Base-by-base conservation (phyloP, 2,113 vertebrate species). In the Dasyornis broadbenti region DNA sequence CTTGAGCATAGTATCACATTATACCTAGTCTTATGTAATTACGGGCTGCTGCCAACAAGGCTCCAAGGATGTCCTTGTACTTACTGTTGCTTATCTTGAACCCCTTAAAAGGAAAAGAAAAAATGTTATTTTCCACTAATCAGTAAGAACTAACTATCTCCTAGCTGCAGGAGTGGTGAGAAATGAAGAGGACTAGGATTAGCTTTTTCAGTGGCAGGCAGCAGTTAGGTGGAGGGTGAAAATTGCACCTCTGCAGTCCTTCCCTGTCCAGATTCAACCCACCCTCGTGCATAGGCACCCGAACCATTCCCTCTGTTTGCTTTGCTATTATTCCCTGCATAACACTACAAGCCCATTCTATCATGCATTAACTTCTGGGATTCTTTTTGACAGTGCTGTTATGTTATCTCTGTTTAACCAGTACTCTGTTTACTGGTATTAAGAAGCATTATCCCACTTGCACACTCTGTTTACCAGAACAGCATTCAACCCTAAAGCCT, bases 21-120 rank as follows among this genome's bases (percentile, higher is more conserved):
- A 83, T 95, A 80, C 54, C 68, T 90, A 86, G 94, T 90, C 86
- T 96, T 90, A 81, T 47, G 42, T 82, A 86, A 83, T 94, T 95
- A 70, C 61, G 87, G 52, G 27, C 44, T 95, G 26, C 72, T 91
- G 47, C 69, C 81, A 75, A 31, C 60, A 89, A 86, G 73, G 52
- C 61, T 94, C 35, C 57, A 56, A 94, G 65, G 49, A 44, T 77
- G n/a, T n/a, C 49, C 88, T 64, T 69, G 23, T 86, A 75, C 33
- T 88, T 95, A 42, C 71, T 81, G 33, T 92, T 94, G 35, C 90
- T 95, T 96, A 88, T 94, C 79, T 94, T 77, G 21, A 83, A 44
- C 44, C 30, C 82, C 60, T 77, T 77, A 89, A 90, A 92, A 96
- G 45, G 47, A 30, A 39, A 83, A 76, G n/a, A 86, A 80, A 85